Percentiles rank a stretch among this genome's conserved stretches.
Evolutionary conservation across 2,113 vertebrate genomes (phyloP).

Genomic region (Clarias macrocephalus): DNA sequence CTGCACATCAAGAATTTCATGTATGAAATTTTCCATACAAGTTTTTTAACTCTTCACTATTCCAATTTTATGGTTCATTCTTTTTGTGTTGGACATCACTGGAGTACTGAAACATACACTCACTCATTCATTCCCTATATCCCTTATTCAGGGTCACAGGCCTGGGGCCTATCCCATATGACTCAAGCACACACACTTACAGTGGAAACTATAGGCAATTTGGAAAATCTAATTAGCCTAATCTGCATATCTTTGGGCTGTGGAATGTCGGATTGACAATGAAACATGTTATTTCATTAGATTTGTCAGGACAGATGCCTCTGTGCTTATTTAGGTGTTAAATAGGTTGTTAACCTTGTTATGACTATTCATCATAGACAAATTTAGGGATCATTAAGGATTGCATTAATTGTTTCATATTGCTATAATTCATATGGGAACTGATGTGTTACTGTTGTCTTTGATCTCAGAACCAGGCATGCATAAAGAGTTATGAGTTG

Average conservation of each 20-base stretch:
- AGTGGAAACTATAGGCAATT: no score
- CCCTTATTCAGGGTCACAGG: no score
- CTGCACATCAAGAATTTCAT: background rate
- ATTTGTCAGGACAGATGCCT: background rate
- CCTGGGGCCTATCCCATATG: no score
- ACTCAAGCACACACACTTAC: no score
- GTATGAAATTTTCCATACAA: conserved; percentile 45
- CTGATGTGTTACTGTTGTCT: background rate
- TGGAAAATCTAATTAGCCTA: no score
- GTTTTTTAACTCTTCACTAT: conserved; percentile 16
- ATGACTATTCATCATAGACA: background rate
- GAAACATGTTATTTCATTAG: background rate
- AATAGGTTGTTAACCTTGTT: conserved; percentile 4
- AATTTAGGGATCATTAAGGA: conserved; percentile 11
- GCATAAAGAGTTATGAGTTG: background rate
- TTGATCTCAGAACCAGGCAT: background rate
- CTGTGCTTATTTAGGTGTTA: background rate
- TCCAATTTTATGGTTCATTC: conserved; percentile 63
- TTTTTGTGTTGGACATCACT: conserved; percentile 61
- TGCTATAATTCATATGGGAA: background rate
- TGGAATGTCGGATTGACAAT: background rate
- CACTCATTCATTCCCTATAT: no score
- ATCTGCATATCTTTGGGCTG: no score
- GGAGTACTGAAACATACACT: no score
- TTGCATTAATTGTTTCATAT: background rate